Evolutionary conservation across 2,888 invertebrate genomes (phyloP), one percentile per base, ranked within the genome.

Genomic region (Lepidochitona cinerea): DNA sequence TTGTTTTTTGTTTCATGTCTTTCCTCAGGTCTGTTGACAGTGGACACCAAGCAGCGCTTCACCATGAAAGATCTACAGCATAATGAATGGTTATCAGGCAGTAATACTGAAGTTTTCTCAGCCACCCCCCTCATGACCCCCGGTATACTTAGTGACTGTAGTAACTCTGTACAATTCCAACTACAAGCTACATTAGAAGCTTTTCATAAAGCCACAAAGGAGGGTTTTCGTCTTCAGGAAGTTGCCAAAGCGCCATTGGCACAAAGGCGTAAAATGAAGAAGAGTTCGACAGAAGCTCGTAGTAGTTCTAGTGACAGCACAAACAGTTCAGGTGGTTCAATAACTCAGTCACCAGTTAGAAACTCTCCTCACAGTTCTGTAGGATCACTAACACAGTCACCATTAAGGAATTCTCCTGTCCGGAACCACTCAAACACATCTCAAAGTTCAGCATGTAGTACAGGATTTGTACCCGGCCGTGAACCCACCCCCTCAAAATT

Each of bases 191-290:
- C 94, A 0, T 93, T 94, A 87, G 92, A 93, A 84, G 94, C 94
- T 54, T 94, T 94, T 90, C 93, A 94, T 81, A 92, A 93, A 84
- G 95, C 94, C 0, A 93, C 94, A 69, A 91, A 93, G 26, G 94
- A 94, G 85, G 95, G 95, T n/a, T 95, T 95, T 88, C 92, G 94
- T 64, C 91, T 95, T 73, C 93, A 94, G 89, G 95, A 95, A 82
- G 95, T 95, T 0, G 92, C 93, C 37, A 93, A 93, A 72, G 95
- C 95, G 0, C 94, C 94, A 80, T 90, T 95, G 71, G 94, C 95
- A 14, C 94, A 94, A 87, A 91, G 95, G 36, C 92, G 95, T 4
- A 92, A 93, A 84, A 91, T 93, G 87, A 91, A 91, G 79, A 92
- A 92, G 70, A 85, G 82, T 68, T 85, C 85, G 0, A 75, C 79